Evolutionary conservation across 2,113 vertebrate genomes (phyloP).

Genomic region (Antigone vipio): DNA sequence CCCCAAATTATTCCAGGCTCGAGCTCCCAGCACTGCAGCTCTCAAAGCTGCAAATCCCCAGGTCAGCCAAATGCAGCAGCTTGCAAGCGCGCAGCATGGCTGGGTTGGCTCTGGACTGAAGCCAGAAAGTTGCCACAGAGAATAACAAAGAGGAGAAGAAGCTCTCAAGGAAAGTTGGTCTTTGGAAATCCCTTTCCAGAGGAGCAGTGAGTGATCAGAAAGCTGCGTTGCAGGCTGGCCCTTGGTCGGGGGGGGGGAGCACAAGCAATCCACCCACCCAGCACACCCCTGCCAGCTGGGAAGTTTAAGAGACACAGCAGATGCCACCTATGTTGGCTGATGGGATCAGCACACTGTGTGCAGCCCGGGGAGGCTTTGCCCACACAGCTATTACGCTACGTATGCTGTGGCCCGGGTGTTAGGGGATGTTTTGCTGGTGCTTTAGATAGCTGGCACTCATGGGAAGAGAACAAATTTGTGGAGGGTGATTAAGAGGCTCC

Average conservation of each 20-base stretch:
- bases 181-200: neutral
- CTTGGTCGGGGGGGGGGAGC: neutral
- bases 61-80: neutral
- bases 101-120: neutral
- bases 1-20: neutral
- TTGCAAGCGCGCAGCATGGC: neutral
- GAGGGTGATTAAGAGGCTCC: neutral
- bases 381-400: neutral
- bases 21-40: neutral
- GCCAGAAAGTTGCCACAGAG: neutral
- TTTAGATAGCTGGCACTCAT: neutral
- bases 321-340: neutral
- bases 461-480: neutral
- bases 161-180: neutral
- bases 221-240: slow-evolving; percentile 62
- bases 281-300: neutral
- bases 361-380: neutral
- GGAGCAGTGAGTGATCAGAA: slow-evolving; percentile 47
- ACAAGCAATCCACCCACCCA: neutral
- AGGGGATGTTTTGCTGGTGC: neutral
- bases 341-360: neutral
- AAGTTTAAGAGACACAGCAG: neutral
- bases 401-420: rapidly evolving
- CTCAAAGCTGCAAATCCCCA: neutral
- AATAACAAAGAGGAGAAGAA: neutral